Evolutionary conservation across 2,797 vertebrate species (phyloP), one percentile per base, ranked within the genome.

Genomic region (Heliangelus exortis): DNA sequence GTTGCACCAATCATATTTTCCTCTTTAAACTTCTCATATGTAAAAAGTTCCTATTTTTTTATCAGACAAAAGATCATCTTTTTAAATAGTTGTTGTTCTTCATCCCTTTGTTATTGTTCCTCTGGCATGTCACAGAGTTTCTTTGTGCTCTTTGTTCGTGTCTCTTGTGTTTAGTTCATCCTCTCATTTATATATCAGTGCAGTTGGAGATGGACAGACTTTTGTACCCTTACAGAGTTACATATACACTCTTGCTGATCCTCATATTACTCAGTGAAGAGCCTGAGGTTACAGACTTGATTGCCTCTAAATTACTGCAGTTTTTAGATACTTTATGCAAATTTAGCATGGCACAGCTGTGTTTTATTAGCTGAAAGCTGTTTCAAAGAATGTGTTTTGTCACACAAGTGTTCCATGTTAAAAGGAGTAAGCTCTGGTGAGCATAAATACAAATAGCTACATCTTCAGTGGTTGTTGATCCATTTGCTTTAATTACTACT

Each of bases 71-170:
- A 90, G 61, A 73, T 73, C 59, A 47, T 89, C 59, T 89, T 78
- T 90, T 95, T 85, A 90, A 91, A 58, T 55, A 78, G 78, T 88
- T 74, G 34, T 87, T 87, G 29, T 94, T 90, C 90, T 89, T 76
- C 90, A 90, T 61, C 84, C 43, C 50, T 82, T 59, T 68, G 39
- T 86, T 68, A 87, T 20, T 74, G 82, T 91, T 58, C 82, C 71
- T 94, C 69, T 65, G 65, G 59, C 74, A 96, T 93, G 67, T 75
- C 62, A 87, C 54, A 51, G 55, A 19, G 43, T 95, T 92, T 74
- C 84, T 63, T 41, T 93, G 65, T 91, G 75, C 82, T 92, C 76
- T 78, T 84, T 87, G 34, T 83, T 94, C 55, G 14, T 47, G 71
- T 72, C 59, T 59, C 58, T 89, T 66, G 87, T 92, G 51, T 93